A percentile compares a stretch with the other conserved stretches of the same genome.
Conservation (phyloP, 2,797 vertebrate genomes). For the Chelonia mydas region DNA sequence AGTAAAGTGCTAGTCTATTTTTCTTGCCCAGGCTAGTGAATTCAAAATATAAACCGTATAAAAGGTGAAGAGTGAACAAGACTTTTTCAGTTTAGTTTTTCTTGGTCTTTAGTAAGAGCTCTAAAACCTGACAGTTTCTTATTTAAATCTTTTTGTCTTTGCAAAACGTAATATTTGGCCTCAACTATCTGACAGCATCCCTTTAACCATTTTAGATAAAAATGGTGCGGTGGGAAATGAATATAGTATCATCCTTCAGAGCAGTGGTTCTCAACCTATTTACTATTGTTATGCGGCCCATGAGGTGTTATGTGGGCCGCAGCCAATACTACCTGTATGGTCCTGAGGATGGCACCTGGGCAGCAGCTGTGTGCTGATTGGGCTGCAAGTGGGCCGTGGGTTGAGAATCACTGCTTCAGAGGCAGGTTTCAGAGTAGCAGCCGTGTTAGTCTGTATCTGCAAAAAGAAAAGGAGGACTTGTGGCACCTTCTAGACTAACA, state of each 20-base stretch:
- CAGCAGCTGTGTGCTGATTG: too few relatives aligned
- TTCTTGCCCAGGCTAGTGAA: neutral
- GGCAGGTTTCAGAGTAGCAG: too few relatives aligned
- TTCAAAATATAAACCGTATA: neutral
- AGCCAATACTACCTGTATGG: too few relatives aligned
- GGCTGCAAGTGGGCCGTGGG: too few relatives aligned
- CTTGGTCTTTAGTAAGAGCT: neutral
- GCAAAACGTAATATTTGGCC: neutral
- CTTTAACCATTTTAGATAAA: neutral
- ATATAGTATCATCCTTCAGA: neutral
- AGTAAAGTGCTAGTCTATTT: neutral
- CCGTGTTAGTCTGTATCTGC: too few relatives aligned
- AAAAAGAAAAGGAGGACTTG: too few relatives aligned
- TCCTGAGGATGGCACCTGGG: too few relatives aligned
- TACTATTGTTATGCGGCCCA: too few relatives aligned
- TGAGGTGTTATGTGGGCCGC: too few relatives aligned
- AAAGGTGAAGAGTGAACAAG: neutral
- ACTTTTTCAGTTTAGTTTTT: accelerated
- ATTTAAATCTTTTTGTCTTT: neutral
- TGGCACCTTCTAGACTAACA: too few relatives aligned
- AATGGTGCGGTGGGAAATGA: neutral
- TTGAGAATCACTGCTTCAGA: neutral
- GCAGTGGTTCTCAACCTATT: neutral
- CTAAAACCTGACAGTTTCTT: neutral
- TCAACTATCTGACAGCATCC: neutral